phyloP scores from a whole-genome alignment of 2,888 invertebrate species.

The Rhyacophila evoluta region DNA sequence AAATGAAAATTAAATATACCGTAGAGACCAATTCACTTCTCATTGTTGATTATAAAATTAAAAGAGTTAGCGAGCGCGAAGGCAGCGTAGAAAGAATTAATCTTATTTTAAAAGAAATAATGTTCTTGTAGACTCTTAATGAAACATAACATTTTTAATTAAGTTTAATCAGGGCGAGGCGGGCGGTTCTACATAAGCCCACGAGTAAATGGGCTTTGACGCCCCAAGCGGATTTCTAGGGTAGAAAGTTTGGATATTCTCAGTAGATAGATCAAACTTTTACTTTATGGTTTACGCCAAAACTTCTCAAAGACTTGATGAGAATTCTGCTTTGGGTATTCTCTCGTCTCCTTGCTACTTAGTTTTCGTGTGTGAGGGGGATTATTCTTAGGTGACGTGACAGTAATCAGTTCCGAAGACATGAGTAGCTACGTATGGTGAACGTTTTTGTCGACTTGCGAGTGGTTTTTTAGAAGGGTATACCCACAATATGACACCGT shows the following conservation, averaged over 20 bases:
- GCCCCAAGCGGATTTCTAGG: conserved; percentile 15
- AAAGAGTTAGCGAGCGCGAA: neutral
- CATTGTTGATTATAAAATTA: neutral
- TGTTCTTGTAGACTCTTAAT: conserved; percentile 8
- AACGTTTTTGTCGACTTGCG: neutral
- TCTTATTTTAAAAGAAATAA: conserved; percentile 15
- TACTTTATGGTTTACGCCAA: conserved; percentile 53
- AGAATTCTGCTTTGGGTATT: conserved; percentile 41
- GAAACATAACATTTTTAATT: conserved; percentile 24
- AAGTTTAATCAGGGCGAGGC: conserved; percentile 5
- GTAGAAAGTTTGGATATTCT: conserved; percentile 39
- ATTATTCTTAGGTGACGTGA: neutral
- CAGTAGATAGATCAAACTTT: conserved; percentile 53
- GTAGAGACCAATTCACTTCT: no score
- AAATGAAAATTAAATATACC: no score
- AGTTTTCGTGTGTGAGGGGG: conserved; percentile 8
- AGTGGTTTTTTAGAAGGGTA: neutral
- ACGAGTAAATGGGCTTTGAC: conserved; percentile 1
- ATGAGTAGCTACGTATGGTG: neutral
- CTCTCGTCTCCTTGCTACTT: neutral
- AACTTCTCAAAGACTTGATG: conserved; percentile 51
- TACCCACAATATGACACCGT: neutral
- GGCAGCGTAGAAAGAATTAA: neutral
- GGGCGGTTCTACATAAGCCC: neutral
- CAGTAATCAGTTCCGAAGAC: neutral